Evolutionary conservation across 1,140 invertebrate species (phyloP), one percentile per base, ranked within the genome.

Genomic region (Spodoptera frugiperda): DNA sequence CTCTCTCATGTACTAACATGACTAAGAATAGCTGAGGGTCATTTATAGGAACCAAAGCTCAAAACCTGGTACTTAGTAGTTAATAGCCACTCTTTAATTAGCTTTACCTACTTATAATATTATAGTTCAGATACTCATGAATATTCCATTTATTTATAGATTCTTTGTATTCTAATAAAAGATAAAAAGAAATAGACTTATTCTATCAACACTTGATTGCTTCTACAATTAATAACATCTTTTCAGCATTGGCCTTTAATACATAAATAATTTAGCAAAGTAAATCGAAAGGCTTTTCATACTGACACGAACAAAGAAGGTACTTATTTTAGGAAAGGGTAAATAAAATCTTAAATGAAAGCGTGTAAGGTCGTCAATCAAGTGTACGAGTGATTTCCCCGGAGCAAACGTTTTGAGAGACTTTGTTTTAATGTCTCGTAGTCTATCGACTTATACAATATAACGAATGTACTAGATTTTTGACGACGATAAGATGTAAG

Each of bases 351-450:
- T 44, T 39, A 55, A 55, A 55, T 44, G 30, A 44, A 71, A 53
- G 68, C 11, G 48, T 48, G 68, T 19, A 17, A 48, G 63, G 17
- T 55, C 68, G 68, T 72, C 68, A 57, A 46, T 72, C 68, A 68
- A 17, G 8, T 12, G 12, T 39, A 33, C 9, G 17, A 55, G 51
- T 72, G 17, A 72, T 72, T 72, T 72, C 68, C 51, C 68, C 15
- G 17, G 33, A 15, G 30, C n/a, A 44, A 63, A 63, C 59, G 33
- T 10, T 61, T 49, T 12, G 44, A 48, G n/a, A 67, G 17, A 44
- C 8, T 44, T 67, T 48, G 19, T 49, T 21, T 21, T 49, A 48
- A 49, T 4, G 33, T 39, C 33, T 39, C 5, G 5, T 25, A 25
- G 25, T 25, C 25, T 25, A 39, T 39, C 33, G 33, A 4, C 33